A percentile compares a stretch with the other conserved stretches of the same genome.
These are phyloP conservation scores for Callopanchax toddi DNA, from an alignment of 2,113 vertebrate genomes.

Conservation along the genomic window DNA sequence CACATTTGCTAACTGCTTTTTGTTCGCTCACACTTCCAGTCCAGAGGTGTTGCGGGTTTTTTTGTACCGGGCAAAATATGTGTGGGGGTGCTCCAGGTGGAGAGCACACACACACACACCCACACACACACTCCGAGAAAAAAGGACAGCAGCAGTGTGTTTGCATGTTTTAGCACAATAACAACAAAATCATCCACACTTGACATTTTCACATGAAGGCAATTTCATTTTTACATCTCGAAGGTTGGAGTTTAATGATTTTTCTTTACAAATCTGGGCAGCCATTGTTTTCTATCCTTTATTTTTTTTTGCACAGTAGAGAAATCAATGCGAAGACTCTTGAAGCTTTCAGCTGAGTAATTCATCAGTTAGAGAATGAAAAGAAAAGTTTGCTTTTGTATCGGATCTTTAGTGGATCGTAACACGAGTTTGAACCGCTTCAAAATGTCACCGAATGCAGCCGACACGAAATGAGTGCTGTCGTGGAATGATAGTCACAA, in stretches of 20 bases:
- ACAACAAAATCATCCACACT: constrained; percentile 1
- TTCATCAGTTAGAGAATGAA: neutral
- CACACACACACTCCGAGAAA: too few species aligned
- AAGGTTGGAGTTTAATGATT: constrained; percentile 3
- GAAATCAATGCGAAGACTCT: neutral
- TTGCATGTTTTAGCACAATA: constrained; percentile 6
- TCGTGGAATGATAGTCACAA: neutral
- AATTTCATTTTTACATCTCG: constrained; percentile 13
- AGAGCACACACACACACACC: neutral
- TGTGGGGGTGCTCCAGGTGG: constrained; percentile 19
- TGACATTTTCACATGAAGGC: constrained; percentile 14
- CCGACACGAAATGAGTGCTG: neutral
- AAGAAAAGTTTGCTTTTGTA: neutral
- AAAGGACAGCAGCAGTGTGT: neutral
- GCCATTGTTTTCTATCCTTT: constrained; percentile 11
- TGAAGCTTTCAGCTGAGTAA: neutral
- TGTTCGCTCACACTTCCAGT: constrained; percentile 23
- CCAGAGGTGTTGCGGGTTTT: constrained; percentile 26
- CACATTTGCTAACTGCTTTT: constrained; percentile 23
- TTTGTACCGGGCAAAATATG: constrained; percentile 16
- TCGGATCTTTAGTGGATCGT: neutral
- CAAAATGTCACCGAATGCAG: neutral
- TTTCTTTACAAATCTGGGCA: neutral
- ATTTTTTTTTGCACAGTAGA: neutral
- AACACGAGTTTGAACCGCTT: neutral